These are phyloP conservation scores for Eupeodes luniger DNA, from an alignment of 2,888 invertebrate species.

Conservation along the genomic window DNA sequence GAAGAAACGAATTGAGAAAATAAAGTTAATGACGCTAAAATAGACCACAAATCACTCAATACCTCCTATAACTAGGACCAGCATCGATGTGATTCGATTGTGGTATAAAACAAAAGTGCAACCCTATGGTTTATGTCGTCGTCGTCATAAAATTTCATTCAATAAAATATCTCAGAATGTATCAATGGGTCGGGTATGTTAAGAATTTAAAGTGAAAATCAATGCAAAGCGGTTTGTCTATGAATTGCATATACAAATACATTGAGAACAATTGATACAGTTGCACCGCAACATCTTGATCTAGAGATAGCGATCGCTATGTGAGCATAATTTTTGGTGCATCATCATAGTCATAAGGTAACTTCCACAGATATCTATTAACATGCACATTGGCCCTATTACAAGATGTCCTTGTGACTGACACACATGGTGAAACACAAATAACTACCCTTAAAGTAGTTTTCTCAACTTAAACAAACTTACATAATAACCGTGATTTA, in stretches of 20 bases:
- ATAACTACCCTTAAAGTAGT: not conserved
- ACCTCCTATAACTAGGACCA: conserved; percentile 24
- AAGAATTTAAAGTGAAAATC: conserved; percentile 54
- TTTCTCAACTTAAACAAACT: not conserved
- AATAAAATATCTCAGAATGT: conserved; percentile 41
- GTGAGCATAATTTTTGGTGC: conserved; percentile 14
- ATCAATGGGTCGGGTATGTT: conserved; percentile 1
- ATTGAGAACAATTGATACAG: conserved; percentile 57
- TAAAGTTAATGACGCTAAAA: conserved; percentile 39
- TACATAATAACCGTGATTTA: too few species aligned
- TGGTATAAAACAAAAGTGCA: conserved; percentile 22
- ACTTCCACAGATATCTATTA: conserved; percentile 60
- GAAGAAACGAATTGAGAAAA: conserved; percentile 52
- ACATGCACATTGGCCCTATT: conserved; percentile 54
- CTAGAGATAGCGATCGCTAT: conserved; percentile 51
- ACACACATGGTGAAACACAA: conserved; percentile 33
- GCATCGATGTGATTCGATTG: conserved; percentile 10
- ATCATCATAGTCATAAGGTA: conserved; percentile 42
- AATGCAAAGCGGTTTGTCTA: conserved; percentile 49
- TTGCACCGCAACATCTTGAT: conserved; percentile 38
- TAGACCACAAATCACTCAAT: conserved; percentile 64
- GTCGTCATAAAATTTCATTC: conserved; percentile 49
- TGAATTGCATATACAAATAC: conserved; percentile 18
- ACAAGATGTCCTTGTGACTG: conserved; percentile 10
- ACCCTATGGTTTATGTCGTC: conserved; percentile 10